A percentile compares a stretch with the other conserved stretches of the same genome.
Evolutionary conservation across 2,888 invertebrate genomes (phyloP).

Genomic region (Oithona nana): DNA sequence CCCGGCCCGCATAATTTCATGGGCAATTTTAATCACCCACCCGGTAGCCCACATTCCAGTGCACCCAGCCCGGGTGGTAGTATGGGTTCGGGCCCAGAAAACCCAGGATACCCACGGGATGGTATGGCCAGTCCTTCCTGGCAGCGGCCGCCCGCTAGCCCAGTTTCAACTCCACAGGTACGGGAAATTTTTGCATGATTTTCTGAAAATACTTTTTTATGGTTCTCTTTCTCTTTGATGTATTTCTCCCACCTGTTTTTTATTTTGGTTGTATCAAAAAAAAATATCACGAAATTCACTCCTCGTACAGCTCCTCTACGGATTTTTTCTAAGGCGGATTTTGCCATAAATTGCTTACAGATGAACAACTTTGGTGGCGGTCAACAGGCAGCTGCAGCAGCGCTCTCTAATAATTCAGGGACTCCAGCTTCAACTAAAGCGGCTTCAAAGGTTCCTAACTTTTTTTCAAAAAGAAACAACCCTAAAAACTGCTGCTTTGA

Average conservation of each 20-base stretch:
- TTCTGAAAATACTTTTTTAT: background rate
- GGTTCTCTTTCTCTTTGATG: background rate
- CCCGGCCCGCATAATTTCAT: slow-evolving; percentile 7
- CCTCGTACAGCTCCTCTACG: background rate
- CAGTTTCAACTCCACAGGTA: slow-evolving; percentile 8
- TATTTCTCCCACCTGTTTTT: background rate
- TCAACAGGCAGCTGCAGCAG: background rate
- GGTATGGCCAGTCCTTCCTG: slow-evolving; percentile 3
- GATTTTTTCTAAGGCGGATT: too few relatives aligned
- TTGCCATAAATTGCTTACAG: background rate
- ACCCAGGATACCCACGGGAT: slow-evolving; percentile 4
- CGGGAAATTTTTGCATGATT: background rate
- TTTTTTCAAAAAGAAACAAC: too few relatives aligned
- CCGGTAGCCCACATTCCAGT: background rate
- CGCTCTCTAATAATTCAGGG: too few relatives aligned
- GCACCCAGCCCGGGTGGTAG: slow-evolving; percentile 5
- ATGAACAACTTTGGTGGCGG: background rate
- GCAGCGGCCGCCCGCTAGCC: slow-evolving; percentile 7
- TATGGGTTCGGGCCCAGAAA: background rate
- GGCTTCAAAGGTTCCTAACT: too few relatives aligned
- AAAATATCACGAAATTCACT: background rate
- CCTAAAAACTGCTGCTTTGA: too few relatives aligned
- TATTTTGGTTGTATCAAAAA: background rate
- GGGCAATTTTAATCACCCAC: background rate
- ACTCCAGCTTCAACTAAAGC: too few relatives aligned